Base-by-base conservation (phyloP, 1,140 invertebrate genomes). In the Tetramorium alpestre region DNA sequence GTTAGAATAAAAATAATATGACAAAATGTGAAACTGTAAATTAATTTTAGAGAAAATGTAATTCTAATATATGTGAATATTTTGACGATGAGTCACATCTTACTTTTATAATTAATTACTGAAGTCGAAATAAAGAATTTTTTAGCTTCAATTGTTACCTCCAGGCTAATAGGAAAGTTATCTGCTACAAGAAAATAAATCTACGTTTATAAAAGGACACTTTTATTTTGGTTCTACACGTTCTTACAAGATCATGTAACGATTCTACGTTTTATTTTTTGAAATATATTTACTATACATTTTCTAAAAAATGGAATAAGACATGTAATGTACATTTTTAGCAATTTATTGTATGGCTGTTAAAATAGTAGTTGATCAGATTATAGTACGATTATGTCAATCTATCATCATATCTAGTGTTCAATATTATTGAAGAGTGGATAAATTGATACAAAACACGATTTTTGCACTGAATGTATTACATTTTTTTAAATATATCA, bases 311-410 rank as follows among this genome's bases (percentile, higher is more conserved):
- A 69, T 87, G 72, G 78, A 91, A 85, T 90, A 91, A 91, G 91
- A 93, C 78, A 91, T 92, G 67, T 90, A 92, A 88, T 91, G 51
- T 93, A 94, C 91, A 93, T 72, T 86, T 47, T 86, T 54, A 82
- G 62, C 81, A 65, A 22, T 91, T 90, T 91, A 91, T 91, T 90
- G 13, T 86, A 49, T 84, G n/a, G 11, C 18, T 67, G 67, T 84
- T 44, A 81, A 81, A 90, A 22, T 22, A 22, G 75, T 75, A 85
- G 18, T 58, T 84, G 54, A 64, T 64, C 18, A n/a, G 13, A 65
- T 73, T 60, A 89, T 90, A 86, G 13, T 86, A 73, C 47, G 8
- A 64, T 82, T 62, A 76, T 25, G 33, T 65, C 49, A 54, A 38
- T 38, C 22, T 11, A 47, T 70, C 51, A 47, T 70, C 51, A 51